Evolutionary conservation across 2,113 vertebrate species (phyloP).

Genomic region (Ellobius talpinus): DNA sequence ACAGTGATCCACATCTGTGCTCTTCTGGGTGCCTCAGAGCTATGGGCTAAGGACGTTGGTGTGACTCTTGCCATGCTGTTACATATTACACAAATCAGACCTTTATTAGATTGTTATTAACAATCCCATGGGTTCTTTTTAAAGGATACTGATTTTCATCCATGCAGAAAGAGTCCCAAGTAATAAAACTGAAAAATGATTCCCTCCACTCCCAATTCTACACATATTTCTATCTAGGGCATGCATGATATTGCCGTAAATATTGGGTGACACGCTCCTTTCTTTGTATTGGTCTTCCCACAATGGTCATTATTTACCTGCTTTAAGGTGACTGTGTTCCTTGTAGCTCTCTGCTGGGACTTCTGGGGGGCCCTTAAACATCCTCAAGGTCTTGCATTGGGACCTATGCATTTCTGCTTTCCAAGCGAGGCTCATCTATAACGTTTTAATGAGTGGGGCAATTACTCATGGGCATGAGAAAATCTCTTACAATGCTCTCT

Average conservation of each 20-base stretch:
- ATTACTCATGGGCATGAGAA: conserved; percentile 85
- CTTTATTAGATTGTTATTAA: conserved; percentile 24
- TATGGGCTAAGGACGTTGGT: background rate
- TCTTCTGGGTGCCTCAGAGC: background rate
- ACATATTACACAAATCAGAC: background rate
- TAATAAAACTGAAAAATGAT: conserved; percentile 12
- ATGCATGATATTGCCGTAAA: background rate
- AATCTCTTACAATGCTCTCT: conserved; percentile 74
- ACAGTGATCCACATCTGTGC: background rate
- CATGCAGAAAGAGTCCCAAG: conserved; percentile 20
- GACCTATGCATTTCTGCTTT: conserved; percentile 80
- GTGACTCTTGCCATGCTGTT: background rate
- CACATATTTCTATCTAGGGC: background rate
- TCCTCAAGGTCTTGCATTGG: conserved; percentile 57
- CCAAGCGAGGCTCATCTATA: conserved; percentile 83
- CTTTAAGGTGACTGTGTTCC: background rate
- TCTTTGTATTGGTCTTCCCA: background rate
- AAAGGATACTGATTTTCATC: conserved; percentile 21
- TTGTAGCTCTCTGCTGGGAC: background rate
- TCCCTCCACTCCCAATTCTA: background rate
- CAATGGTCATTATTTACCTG: background rate
- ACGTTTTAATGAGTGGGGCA: conserved; percentile 82
- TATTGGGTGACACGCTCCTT: background rate
- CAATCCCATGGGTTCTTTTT: conserved; percentile 11
- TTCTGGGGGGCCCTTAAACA: conserved; percentile 51